phyloP scores from a whole-genome alignment of 2,888 invertebrate species.

The Antitype chi region DNA sequence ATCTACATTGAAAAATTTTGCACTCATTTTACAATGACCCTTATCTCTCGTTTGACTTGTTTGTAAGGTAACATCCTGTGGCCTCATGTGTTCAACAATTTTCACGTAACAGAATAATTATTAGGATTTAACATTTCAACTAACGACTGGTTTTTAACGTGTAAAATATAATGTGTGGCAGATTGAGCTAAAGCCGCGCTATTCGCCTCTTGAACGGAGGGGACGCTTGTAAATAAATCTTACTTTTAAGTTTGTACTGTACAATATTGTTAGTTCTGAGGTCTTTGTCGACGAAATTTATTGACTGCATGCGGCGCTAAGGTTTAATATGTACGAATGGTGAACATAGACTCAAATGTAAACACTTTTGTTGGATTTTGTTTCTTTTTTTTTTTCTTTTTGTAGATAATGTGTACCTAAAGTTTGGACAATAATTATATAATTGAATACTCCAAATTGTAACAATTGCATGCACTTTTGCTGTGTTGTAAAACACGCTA shows the following conservation, averaged over 20 bases:
- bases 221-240: conserved; percentile 88
- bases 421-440: conserved; percentile 88
- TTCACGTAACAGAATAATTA: conserved; percentile 67
- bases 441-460: conserved; percentile 78
- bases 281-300: conserved; percentile 70
- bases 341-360: conserved; percentile 70
- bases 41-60: conserved; percentile 62
- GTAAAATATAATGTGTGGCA: conserved; percentile 74
- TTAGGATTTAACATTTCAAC: conserved; percentile 66
- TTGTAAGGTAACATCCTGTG: conserved; percentile 67
- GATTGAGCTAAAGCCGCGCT: conserved; percentile 72
- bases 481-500: conserved; percentile 58
- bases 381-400: conserved; percentile 71
- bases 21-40: conserved; percentile 64
- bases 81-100: conserved; percentile 86
- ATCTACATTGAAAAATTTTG: conserved; percentile 31
- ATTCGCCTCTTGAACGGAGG: conserved; percentile 74
- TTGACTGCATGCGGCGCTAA: conserved; percentile 65
- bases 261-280: conserved; percentile 80
- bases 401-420: conserved; percentile 84
- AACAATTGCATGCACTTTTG: conserved; percentile 59
- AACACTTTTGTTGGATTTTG: conserved; percentile 62
- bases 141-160: conserved; percentile 74
- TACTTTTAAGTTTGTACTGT: conserved; percentile 88
- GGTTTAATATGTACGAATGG: conserved; percentile 68